Conservation (phyloP, 2,113 vertebrate genomes). For the Candoia aspera region DNA sequence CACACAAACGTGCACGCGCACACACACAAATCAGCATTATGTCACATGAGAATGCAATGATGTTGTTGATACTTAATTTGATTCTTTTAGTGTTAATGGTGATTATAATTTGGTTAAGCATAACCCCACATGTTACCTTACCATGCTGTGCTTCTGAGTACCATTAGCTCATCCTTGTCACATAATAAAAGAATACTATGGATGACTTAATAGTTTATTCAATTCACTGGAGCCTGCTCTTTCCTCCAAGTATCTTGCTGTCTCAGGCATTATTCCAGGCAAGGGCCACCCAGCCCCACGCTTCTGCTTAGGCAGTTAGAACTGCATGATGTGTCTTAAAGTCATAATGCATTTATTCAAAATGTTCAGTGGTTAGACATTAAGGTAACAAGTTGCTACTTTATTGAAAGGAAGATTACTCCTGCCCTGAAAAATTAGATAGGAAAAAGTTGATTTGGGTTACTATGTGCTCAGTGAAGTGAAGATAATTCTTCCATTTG, state of each 20-base stretch:
- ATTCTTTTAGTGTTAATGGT: neutral
- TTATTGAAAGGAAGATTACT: neutral
- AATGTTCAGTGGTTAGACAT: neutral
- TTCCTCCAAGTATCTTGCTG: neutral
- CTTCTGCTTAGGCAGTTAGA: neutral
- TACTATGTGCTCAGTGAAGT: neutral
- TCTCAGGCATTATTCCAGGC: neutral
- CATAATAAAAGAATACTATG: slow-evolving; percentile 20
- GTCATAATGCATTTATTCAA: neutral
- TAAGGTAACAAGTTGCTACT: neutral
- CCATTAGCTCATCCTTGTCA: neutral
- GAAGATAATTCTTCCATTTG: neutral
- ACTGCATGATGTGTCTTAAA: neutral
- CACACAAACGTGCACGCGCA: too few species aligned
- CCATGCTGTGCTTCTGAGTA: neutral
- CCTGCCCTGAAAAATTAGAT: neutral
- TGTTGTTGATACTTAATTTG: neutral
- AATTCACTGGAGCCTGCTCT: neutral
- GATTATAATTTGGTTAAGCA: neutral
- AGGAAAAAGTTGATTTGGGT: neutral
- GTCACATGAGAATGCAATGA: neutral
- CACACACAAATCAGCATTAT: too few species aligned
- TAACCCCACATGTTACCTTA: neutral
- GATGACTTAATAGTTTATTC: neutral
- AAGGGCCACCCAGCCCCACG: neutral